Base-by-base conservation (phyloP, 2,797 vertebrate genomes). In the Parotocinclus haroldoi region DNA sequence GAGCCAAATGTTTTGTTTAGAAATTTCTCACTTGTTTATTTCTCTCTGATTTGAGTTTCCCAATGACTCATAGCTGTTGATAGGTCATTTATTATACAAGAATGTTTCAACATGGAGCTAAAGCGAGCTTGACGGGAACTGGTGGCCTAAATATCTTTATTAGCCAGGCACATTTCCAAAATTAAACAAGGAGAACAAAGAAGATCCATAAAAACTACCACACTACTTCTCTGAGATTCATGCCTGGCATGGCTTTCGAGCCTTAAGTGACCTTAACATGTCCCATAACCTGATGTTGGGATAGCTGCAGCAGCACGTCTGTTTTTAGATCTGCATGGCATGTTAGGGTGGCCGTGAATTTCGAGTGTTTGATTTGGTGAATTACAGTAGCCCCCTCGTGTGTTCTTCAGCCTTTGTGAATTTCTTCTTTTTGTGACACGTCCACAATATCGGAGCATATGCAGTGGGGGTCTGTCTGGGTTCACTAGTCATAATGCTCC, bases 91-190 rank as follows among this genome's bases (percentile, higher is more conserved):
- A 63, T 42, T 69, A 1, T 1, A 50, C 37, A 11, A 48, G 39
- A 19, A 65, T 64, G 50, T n/a, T 62, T 75, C 57, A 48, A 16
- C 40, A 27, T 50, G 66, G 27, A 42, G 14, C 65, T 72, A 73
- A 73, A 80, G 71, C 71, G 45, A 73, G 76, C 68, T 68, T 74
- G 71, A 14, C 45, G 73, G 60, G 52, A 75, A 59, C 40, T 71
- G 79, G 76, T 85, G 85, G 86, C 83, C 85, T 85, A 87, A 77
- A 86, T 88, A 68, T 77, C 70, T 84, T 85, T 81, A 81, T 83
- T 79, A 75, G 58, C 68, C 37, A 50, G 51, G 49, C 49, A 73
- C 72, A 66, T 82, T 80, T 71, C 75, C 72, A 66, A 58, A 71
- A 49, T 46, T 27, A 27, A 27, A 27, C 27, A 11, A 42, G 40